Evolutionary conservation across 2,113 vertebrate species (phyloP).

Genomic region (Elephas maximus): DNA sequence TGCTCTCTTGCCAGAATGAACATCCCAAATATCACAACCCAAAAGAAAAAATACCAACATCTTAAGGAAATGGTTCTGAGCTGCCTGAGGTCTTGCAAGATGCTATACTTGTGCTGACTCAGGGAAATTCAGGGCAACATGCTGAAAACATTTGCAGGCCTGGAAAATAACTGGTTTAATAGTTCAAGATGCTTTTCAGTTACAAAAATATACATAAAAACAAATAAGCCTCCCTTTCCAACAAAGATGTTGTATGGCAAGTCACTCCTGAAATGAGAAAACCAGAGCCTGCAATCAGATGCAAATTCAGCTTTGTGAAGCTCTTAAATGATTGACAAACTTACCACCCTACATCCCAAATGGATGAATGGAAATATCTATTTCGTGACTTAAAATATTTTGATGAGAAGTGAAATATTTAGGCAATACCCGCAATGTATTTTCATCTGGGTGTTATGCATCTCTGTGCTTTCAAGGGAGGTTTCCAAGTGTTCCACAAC

Average conservation of each 20-base stretch:
- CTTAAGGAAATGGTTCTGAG: constrained; percentile 20
- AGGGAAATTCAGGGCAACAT: constrained; percentile 56
- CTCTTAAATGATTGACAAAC: neutral
- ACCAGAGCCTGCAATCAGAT: constrained; percentile 38
- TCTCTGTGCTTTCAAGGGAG: neutral
- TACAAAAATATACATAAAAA: constrained; percentile 68
- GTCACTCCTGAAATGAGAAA: constrained; percentile 55
- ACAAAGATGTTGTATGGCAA: constrained; percentile 18
- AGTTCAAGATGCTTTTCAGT: constrained; percentile 81
- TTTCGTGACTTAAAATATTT: constrained; percentile 60
- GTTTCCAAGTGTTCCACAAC: constrained; percentile 34
- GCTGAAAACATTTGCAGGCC: constrained; percentile 80
- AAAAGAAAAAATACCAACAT: neutral
- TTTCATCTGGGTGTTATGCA: neutral
- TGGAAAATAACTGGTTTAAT: constrained; percentile 81
- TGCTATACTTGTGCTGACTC: constrained; percentile 69
- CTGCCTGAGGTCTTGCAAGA: constrained; percentile 52
- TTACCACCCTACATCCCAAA: neutral
- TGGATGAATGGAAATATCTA: neutral
- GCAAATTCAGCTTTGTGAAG: neutral
- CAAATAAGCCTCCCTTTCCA: constrained; percentile 72
- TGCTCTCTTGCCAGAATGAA: neutral
- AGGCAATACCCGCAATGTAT: neutral
- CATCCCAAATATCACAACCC: neutral
- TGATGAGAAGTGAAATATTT: constrained; percentile 45